phyloP scores from a whole-genome alignment of 2,888 invertebrate genomes.

The Malthinus flaveolus region DNA sequence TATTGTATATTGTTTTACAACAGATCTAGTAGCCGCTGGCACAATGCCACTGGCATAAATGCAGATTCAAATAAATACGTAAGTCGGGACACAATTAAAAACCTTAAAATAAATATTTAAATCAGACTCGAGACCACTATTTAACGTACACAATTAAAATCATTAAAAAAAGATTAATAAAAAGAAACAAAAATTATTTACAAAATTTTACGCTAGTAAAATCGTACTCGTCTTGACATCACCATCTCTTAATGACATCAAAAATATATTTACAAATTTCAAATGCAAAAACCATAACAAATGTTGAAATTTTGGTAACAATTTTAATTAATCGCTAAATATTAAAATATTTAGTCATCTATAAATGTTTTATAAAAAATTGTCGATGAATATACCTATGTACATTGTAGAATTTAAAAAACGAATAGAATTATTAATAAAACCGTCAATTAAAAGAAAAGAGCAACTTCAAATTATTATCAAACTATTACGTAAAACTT shows the following conservation, averaged over 20 bases:
- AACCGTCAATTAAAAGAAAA: constrained; percentile 5
- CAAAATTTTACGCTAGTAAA: constrained; percentile 26
- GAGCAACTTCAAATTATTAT: constrained; percentile 25
- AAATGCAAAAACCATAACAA: constrained; percentile 26
- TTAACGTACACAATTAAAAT: constrained; percentile 42
- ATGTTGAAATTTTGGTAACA: constrained; percentile 26
- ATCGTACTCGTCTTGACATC: constrained; percentile 18
- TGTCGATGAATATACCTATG: background rate
- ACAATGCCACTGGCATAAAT: constrained; percentile 32
- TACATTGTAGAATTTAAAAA: background rate
- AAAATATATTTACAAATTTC: constrained; percentile 25
- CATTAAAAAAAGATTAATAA: constrained; percentile 33
- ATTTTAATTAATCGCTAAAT: constrained; percentile 16
- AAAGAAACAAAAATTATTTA: constrained; percentile 37
- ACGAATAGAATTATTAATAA: constrained; percentile 5
- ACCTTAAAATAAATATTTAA: constrained; percentile 51
- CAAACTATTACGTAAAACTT: constrained; percentile 21
- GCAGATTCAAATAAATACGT: constrained; percentile 42
- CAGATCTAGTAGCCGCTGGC: constrained; percentile 46
- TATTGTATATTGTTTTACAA: constrained; percentile 47
- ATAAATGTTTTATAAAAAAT: constrained; percentile 2
- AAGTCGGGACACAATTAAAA: constrained; percentile 44
- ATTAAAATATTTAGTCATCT: constrained; percentile 1
- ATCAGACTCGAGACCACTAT: constrained; percentile 51
- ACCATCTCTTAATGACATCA: constrained; percentile 9